phyloP scores from a whole-genome alignment of 2,888 invertebrate genomes.

The Orthosia gracilis region DNA sequence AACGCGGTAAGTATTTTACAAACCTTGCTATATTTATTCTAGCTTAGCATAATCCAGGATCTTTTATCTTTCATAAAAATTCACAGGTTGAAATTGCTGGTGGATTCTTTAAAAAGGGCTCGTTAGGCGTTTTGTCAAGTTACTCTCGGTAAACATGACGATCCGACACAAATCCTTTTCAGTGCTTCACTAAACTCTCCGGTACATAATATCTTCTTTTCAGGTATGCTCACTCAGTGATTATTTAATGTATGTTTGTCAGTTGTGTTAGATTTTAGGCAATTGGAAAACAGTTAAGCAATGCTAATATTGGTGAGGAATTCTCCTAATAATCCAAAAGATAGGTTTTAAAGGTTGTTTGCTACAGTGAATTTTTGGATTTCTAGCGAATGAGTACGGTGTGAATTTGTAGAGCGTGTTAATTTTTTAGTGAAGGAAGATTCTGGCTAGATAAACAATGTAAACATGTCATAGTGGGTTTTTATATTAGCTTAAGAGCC shows the following conservation, averaged over 20 bases:
- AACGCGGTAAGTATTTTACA: no score
- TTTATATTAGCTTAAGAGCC: no score
- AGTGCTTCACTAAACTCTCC: neutral
- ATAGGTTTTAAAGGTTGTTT: no score
- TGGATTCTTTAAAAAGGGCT: slow-evolving; percentile 10
- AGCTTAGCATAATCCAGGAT: neutral
- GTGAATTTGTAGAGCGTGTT: no score
- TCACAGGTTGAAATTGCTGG: neutral
- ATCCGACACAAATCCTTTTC: neutral
- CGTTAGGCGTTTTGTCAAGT: slow-evolving; percentile 32
- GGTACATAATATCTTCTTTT: neutral
- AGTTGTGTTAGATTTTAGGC: neutral
- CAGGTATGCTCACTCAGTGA: neutral
- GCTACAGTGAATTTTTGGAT: no score
- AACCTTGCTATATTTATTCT: neutral
- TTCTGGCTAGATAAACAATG: no score
- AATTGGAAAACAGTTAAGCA: no score
- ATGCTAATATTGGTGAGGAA: no score
- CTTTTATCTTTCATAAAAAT: slow-evolving; percentile 11
- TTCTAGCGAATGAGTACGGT: no score
- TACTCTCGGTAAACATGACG: slow-evolving; percentile 13
- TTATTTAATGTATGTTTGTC: neutral
- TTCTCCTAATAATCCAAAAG: no score
- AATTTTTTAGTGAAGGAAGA: no score
- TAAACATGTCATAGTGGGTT: no score